phyloP scores from a whole-genome alignment of 2,113 vertebrate genomes.

The Oplegnathus fasciatus region DNA sequence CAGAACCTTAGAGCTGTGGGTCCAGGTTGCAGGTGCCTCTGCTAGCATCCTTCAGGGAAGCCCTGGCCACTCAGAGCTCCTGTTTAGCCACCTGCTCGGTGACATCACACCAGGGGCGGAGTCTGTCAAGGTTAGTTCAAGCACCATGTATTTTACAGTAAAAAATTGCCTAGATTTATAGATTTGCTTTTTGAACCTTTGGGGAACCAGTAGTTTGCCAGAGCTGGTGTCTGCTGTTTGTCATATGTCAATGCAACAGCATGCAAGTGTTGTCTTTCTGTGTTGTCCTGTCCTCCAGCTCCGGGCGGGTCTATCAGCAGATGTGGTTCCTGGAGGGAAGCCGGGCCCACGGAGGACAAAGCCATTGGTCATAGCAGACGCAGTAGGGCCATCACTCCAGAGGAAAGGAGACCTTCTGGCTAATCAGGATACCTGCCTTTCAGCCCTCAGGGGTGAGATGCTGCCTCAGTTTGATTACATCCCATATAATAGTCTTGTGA shows the following conservation, averaged over 20 bases:
- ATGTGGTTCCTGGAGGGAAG: slow-evolving; percentile 77
- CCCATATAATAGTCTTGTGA: background rate
- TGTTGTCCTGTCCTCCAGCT: slow-evolving; percentile 66
- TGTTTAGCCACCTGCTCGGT: slow-evolving; percentile 85
- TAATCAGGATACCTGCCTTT: slow-evolving; percentile 89
- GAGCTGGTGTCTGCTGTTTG: background rate
- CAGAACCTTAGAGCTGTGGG: slow-evolving; percentile 88
- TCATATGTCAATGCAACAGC: background rate
- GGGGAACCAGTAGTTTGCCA: background rate
- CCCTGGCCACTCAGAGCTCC: slow-evolving; percentile 84
- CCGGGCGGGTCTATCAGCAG: slow-evolving; percentile 68
- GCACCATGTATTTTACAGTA: background rate
- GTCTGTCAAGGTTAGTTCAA: slow-evolving; percentile 84
- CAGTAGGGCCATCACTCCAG: slow-evolving; percentile 68
- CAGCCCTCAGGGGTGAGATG: slow-evolving; percentile 86
- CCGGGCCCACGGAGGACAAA: slow-evolving; percentile 80
- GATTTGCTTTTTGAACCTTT: background rate
- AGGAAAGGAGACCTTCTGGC: slow-evolving; percentile 88
- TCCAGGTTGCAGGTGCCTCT: slow-evolving; percentile 87
- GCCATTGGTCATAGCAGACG: slow-evolving; percentile 73
- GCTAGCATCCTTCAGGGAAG: slow-evolving; percentile 87
- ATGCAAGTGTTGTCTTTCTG: background rate
- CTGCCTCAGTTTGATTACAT: background rate
- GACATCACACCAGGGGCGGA: slow-evolving; percentile 88
- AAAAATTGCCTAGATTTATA: background rate